Evolutionary conservation across 2,888 invertebrate genomes (phyloP).

Genomic region (Aleiodes alternator): DNA sequence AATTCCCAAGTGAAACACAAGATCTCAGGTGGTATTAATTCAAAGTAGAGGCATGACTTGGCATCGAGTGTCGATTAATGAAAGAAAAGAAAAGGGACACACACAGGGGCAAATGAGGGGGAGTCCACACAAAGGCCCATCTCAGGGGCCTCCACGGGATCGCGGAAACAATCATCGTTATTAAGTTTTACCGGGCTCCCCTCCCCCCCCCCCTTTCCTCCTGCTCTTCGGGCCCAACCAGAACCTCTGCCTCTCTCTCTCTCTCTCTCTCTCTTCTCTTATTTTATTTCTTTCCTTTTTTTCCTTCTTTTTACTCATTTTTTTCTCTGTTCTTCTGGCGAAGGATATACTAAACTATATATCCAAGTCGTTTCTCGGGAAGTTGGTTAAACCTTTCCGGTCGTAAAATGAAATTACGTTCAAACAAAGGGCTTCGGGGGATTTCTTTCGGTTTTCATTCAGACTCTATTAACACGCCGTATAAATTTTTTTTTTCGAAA

Average conservation of each 20-base stretch:
- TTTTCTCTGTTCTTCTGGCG: conserved; percentile 25
- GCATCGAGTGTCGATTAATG: conserved; percentile 55
- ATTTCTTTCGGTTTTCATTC: conserved; percentile 38
- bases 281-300: conserved; percentile 30
- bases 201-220: conserved; percentile 43
- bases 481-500: not conserved
- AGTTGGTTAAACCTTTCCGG: conserved; percentile 51
- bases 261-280: too few species aligned
- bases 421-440: conserved; percentile 43
- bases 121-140: conserved; percentile 16
- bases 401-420: conserved; percentile 47
- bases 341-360: conserved; percentile 35
- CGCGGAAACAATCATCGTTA: conserved; percentile 70
- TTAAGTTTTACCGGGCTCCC: conserved; percentile 63
- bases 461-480: conserved; percentile 32
- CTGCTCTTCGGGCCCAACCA: not conserved
- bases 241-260: too few species aligned
- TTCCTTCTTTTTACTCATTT: conserved; percentile 26
- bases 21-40: conserved; percentile 30
- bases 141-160: conserved; percentile 58
- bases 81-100: conserved; percentile 37
- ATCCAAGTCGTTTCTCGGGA: conserved; percentile 42
- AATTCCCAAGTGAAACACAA: conserved; percentile 13
- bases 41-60: conserved; percentile 42
- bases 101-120: conserved; percentile 12